Conservation (phyloP, 1,140 invertebrate genomes). For the Ganaspis sp. region DNA sequence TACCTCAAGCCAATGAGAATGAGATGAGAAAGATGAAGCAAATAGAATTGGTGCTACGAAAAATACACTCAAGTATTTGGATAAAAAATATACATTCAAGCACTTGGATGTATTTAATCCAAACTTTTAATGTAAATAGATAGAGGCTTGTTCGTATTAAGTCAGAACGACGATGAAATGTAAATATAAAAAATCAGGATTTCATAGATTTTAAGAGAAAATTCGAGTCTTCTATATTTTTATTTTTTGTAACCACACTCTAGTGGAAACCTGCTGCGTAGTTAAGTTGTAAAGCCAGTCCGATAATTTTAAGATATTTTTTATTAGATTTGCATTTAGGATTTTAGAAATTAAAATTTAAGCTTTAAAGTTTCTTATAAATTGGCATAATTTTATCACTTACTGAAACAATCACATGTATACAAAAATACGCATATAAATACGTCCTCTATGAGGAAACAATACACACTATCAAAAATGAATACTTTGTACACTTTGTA, state of each 20-base stretch:
- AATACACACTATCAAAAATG: background rate
- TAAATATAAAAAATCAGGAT: slow-evolving; percentile 4
- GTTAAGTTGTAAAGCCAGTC: background rate
- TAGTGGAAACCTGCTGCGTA: slow-evolving; percentile 5
- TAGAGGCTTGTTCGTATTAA: slow-evolving; percentile 29
- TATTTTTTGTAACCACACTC: background rate
- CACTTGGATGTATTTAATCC: slow-evolving; percentile 9
- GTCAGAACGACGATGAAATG: background rate
- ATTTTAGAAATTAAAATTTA: background rate
- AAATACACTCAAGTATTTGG: no score
- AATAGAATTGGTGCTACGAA: slow-evolving; percentile 20
- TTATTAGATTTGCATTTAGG: background rate
- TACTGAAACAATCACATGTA: background rate
- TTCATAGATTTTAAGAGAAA: slow-evolving; percentile 12
- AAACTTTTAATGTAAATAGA: slow-evolving; percentile 40
- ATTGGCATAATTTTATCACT: background rate
- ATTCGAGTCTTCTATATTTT: slow-evolving; percentile 1
- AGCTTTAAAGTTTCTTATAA: background rate
- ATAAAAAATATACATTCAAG: no score
- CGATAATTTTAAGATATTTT: slow-evolving; percentile 7
- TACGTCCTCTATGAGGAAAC: background rate
- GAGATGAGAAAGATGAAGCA: background rate
- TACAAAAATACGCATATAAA: no score
- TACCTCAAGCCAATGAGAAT: slow-evolving; percentile 65
- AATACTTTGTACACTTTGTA: background rate